phyloP scores from a whole-genome alignment of 2,888 invertebrate genomes.

The Polylopha cassiicola region DNA sequence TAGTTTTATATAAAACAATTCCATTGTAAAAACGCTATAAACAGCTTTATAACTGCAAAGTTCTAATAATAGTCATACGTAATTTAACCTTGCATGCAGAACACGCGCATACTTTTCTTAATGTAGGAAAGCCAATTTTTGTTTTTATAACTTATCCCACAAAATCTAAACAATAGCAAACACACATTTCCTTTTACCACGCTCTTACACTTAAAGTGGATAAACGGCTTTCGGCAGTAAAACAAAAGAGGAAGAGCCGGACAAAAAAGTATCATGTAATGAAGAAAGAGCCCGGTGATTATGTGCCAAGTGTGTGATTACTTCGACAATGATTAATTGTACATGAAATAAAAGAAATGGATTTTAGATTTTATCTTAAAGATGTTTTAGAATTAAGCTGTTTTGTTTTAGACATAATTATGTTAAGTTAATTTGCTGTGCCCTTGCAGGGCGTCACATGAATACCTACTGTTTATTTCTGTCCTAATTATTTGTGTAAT shows the following conservation, averaged over 20 bases:
- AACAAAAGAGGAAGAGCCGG: constrained; percentile 32
- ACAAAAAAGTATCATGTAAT: constrained; percentile 41
- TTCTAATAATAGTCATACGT: background rate
- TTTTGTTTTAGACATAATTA: too few species aligned
- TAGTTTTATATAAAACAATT: too few species aligned
- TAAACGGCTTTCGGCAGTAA: constrained; percentile 36
- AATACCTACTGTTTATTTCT: too few species aligned
- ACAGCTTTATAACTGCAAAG: too few species aligned
- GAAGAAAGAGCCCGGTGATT: constrained; percentile 43
- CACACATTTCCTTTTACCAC: constrained; percentile 29
- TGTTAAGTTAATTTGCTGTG: too few species aligned
- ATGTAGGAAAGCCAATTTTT: too few species aligned
- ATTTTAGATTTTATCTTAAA: constrained; percentile 4
- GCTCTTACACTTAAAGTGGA: constrained; percentile 33
- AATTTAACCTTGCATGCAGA: background rate
- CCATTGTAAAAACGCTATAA: too few species aligned
- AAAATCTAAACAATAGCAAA: constrained; percentile 26
- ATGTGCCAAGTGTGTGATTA: constrained; percentile 45
- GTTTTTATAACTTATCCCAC: constrained; percentile 1
- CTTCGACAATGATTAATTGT: constrained; percentile 44
- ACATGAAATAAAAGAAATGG: constrained; percentile 25
- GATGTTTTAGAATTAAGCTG: too few species aligned
- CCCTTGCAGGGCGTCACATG: too few species aligned
- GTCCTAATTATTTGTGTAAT: too few species aligned
- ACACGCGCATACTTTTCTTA: too few species aligned